Evolutionary conservation across 2,797 vertebrate species (phyloP).

Genomic region (Parambassis ranga): DNA sequence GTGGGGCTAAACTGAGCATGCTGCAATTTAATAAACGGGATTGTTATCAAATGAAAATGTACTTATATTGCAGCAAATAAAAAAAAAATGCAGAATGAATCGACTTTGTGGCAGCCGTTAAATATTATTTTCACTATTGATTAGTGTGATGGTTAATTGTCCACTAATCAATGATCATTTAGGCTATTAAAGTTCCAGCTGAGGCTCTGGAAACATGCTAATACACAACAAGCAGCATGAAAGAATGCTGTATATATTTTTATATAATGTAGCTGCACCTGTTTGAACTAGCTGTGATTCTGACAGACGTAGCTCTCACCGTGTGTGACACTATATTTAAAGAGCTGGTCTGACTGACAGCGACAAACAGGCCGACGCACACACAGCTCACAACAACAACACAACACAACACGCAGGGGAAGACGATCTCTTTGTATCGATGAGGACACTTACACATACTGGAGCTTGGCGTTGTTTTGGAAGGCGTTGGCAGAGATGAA

Average conservation of each 20-base stretch:
- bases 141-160: not conserved
- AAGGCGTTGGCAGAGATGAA: constrained; percentile 79
- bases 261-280: no score
- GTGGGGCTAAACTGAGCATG: not conserved
- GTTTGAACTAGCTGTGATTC: not conserved
- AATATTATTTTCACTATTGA: not conserved
- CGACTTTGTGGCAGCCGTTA: not conserved
- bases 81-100: not conserved
- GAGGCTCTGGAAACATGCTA: not conserved
- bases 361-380: constrained; percentile 51
- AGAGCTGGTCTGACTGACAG: constrained; percentile 55
- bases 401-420: constrained; percentile 10
- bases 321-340: not conserved
- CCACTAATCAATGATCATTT: not conserved
- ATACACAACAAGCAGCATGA: not conserved
- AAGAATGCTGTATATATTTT: not conserved
- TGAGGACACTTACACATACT: constrained; percentile 82
- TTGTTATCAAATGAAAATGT: no score
- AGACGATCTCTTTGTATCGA: constrained; percentile 22
- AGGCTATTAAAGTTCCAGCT: not conserved
- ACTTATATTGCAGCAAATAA: not conserved
- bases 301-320: not conserved
- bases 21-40: no score
- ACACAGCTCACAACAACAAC: constrained; percentile 45
- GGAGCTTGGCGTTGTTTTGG: constrained; percentile 80